phyloP scores from a whole-genome alignment of 2,888 invertebrate species.

The Cantharis nigra region DNA sequence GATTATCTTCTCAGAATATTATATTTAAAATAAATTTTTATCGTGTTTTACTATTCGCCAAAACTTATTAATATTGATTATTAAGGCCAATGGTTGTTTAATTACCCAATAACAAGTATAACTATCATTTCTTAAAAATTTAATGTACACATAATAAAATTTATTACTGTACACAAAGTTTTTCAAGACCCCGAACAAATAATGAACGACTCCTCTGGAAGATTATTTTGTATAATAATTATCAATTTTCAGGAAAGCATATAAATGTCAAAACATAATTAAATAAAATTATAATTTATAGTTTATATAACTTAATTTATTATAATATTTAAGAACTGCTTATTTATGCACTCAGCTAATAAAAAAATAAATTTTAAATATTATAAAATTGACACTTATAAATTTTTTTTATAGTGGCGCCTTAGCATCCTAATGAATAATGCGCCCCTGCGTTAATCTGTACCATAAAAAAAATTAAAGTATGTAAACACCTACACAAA shows the following conservation, averaged over 20 bases:
- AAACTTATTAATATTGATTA: not conserved
- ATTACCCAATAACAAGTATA: not conserved
- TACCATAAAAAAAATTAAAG: not conserved
- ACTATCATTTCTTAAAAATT: not conserved
- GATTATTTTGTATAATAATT: not conserved
- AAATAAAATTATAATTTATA: not conserved
- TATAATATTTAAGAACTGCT: not conserved
- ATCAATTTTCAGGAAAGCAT: not conserved
- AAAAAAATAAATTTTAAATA: not conserved
- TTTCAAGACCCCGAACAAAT: not conserved
- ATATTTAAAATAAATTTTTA: not conserved
- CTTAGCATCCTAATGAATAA: not conserved
- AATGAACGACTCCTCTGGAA: not conserved
- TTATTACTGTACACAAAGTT: not conserved
- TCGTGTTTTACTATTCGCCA: not conserved
- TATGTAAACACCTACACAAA: slow-evolving; percentile 33
- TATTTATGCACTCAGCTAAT: not conserved
- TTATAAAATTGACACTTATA: not conserved
- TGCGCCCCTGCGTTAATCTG: not conserved
- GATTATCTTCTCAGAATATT: not conserved
- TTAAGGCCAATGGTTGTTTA: not conserved
- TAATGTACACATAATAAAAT: not conserved
- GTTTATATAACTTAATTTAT: not conserved
- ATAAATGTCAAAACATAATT: not conserved
- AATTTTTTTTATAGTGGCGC: not conserved